Evolutionary conservation across 2,797 vertebrate species (phyloP).

Genomic region (Macropodus opercularis): DNA sequence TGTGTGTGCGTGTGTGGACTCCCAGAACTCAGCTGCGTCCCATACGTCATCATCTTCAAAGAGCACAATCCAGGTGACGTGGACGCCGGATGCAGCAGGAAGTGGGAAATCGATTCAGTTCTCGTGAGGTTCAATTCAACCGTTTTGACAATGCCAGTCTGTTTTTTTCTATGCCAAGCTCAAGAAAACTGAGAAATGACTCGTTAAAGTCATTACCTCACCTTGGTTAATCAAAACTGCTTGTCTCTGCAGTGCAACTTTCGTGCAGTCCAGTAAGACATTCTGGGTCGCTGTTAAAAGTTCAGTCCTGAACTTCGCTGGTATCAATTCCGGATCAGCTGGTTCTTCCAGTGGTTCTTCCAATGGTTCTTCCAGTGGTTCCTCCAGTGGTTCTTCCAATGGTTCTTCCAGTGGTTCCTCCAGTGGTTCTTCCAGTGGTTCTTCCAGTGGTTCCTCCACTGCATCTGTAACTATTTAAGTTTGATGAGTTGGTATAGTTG

Average conservation of each 20-base stretch:
- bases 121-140: conserved; percentile 53
- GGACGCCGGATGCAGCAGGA: conserved; percentile 57
- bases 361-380: rapidly evolving
- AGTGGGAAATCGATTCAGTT: conserved; percentile 61
- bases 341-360: neutral
- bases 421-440: rapidly evolving
- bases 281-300: conserved; percentile 70
- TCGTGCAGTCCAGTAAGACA: conserved; percentile 29
- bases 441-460: neutral
- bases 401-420: neutral
- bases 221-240: neutral
- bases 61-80: conserved; percentile 54
- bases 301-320: conserved; percentile 26
- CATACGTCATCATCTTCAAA: conserved; percentile 53
- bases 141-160: neutral
- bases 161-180: neutral
- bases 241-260: conserved; percentile 57
- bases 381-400: neutral
- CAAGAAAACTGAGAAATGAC: neutral
- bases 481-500: too few relatives aligned
- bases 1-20: neutral
- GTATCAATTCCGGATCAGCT: neutral
- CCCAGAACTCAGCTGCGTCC: conserved; percentile 74
- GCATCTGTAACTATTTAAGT: too few relatives aligned
- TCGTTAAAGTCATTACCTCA: neutral